phyloP scores from a whole-genome alignment of 2,113 vertebrate species.

The Alces alces region DNA sequence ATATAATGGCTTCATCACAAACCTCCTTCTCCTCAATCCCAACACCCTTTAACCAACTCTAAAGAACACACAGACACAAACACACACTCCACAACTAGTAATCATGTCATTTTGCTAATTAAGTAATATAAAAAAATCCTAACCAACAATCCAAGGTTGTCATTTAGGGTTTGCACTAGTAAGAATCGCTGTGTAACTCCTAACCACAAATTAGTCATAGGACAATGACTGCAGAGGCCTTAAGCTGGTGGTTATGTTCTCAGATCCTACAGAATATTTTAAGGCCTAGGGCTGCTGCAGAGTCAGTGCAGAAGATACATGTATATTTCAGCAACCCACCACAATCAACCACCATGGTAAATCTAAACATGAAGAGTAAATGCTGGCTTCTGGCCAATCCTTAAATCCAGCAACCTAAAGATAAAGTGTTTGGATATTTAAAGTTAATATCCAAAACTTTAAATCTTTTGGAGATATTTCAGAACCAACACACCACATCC shows the following conservation, averaged over 20 bases:
- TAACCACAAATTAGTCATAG: constrained; percentile 41
- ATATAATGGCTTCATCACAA: neutral
- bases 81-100: neutral
- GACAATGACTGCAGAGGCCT: neutral
- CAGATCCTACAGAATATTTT: neutral
- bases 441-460: neutral
- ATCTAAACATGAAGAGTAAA: neutral
- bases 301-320: neutral
- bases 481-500: neutral
- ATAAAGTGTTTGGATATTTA: neutral
- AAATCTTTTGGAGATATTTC: constrained; percentile 25
- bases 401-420: constrained; percentile 16
- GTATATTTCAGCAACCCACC: neutral
- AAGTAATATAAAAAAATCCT: constrained; percentile 2
- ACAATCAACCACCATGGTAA: neutral
- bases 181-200: neutral
- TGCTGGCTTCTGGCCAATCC: neutral
- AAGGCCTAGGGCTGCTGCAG: neutral
- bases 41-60: neutral
- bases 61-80: neutral
- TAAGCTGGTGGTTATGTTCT: neutral
- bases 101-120: constrained; percentile 14
- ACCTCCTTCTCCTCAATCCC: neutral
- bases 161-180: neutral
- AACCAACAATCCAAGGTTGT: neutral